Percentiles rank a stretch among this genome's conserved stretches.
These are phyloP conservation scores for Poeciliopsis infans DNA, from an alignment of 2,797 vertebrate species.

Conservation along the genomic window DNA sequence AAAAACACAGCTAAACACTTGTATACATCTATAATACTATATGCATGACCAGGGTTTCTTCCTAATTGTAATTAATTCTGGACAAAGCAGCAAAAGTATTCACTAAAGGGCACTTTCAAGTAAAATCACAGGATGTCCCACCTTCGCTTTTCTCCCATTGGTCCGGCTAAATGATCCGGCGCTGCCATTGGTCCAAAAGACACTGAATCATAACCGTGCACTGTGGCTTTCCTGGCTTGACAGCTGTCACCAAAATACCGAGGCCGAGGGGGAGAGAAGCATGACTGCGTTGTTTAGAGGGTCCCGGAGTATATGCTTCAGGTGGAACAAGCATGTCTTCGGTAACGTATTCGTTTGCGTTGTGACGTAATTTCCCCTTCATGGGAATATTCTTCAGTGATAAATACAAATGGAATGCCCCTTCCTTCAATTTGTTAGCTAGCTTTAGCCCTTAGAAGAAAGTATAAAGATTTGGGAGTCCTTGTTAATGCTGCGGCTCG, in stretches of 20 bases:
- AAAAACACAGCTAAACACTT: neutral
- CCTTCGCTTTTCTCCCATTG: constrained; percentile 60
- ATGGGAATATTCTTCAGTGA: neutral
- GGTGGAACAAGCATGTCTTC: constrained; percentile 75
- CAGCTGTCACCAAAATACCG: constrained; percentile 69
- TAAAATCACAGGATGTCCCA: constrained; percentile 63
- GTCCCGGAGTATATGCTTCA: constrained; percentile 69
- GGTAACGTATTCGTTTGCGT: constrained; percentile 75
- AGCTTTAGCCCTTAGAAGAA: constrained; percentile 53
- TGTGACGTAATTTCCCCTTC: neutral
- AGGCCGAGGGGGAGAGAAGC: constrained; percentile 79
- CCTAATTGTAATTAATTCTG: neutral
- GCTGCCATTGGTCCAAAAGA: constrained; percentile 52
- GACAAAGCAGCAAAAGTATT: neutral
- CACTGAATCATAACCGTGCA: constrained; percentile 44
- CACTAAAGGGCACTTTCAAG: constrained; percentile 18
- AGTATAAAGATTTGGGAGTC: constrained; percentile 9
- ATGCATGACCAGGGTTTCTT: neutral
- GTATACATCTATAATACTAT: neutral
- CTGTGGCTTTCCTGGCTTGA: constrained; percentile 59
- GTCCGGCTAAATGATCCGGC: neutral
- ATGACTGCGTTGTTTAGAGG: constrained; percentile 83
- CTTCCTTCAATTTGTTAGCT: constrained; percentile 50
- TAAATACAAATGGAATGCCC: neutral
- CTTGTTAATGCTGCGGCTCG: constrained; percentile 2